Evolutionary conservation across 1,140 invertebrate species (phyloP).

Genomic region (Drosophila guanche): DNA sequence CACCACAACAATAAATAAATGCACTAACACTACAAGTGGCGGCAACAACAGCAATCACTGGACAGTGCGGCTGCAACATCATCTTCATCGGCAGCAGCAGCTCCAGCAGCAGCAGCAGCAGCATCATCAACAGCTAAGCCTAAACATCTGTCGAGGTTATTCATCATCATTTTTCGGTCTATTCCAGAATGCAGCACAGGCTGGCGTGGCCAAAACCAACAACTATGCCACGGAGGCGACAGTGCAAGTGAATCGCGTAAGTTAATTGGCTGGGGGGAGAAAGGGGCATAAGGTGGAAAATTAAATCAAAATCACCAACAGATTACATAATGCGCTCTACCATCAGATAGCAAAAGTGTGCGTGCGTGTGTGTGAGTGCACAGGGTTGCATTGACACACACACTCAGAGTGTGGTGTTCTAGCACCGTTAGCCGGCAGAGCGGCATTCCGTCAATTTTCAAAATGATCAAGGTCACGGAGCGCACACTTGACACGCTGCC

Average conservation of each 20-base stretch:
- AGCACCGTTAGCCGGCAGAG: constrained; percentile 15
- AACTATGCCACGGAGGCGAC: constrained; percentile 83
- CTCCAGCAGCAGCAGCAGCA: constrained; percentile 27
- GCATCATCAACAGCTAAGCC: constrained; percentile 34
- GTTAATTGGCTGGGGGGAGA: constrained; percentile 8
- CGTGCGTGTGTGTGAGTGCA: constrained; percentile 30
- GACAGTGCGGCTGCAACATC: constrained; percentile 3
- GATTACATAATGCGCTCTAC: constrained; percentile 70
- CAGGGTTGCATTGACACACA: constrained; percentile 62
- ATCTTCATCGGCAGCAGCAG: constrained; percentile 28
- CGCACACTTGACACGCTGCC: neutral
- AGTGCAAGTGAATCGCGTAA: constrained; percentile 78
- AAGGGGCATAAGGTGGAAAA: neutral
- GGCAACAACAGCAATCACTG: constrained; percentile 4
- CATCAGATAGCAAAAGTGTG: constrained; percentile 18
- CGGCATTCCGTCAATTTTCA: constrained; percentile 13
- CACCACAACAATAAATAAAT: constrained; percentile 18
- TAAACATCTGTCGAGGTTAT: constrained; percentile 60
- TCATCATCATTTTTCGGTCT: constrained; percentile 83
- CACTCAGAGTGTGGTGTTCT: neutral
- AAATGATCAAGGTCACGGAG: constrained; percentile 49
- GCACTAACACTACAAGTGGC: constrained; percentile 19
- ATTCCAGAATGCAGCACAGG: constrained; percentile 80
- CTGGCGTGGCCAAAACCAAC: constrained; percentile 74
- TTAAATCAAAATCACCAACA: constrained; percentile 16